Base-by-base conservation (phyloP, 2,888 invertebrate genomes). In the Scaptomyza parva region DNA sequence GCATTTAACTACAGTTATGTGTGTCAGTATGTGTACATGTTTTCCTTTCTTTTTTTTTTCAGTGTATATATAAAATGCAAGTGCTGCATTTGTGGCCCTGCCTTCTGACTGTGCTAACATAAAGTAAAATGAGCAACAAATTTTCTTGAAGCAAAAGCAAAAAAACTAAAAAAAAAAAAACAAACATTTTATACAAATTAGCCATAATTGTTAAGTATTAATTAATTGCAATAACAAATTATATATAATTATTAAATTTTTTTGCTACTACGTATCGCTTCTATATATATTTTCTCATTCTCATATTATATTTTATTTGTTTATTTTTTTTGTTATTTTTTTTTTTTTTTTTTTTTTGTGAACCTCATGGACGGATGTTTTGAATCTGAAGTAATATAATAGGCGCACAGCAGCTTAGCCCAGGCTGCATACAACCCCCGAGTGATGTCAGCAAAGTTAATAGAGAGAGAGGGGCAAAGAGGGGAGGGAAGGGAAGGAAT, bases 281-380 rank as follows among this genome's bases (percentile, higher is more conserved):
- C n/a, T 22, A 20, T 18, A 6, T 11, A 14, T 14, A 14, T 61
- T 48, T 65, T 59, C 43, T 47, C 54, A 64, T 72, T 51, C 39
- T 57, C 48, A n/a, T n/a, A n/a, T n/a, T n/a, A n/a, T n/a, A n/a
- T n/a, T n/a, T n/a, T n/a, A 70, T 70, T 52, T n/a, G n/a, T n/a
- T n/a, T n/a, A n/a, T n/a, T n/a, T n/a, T n/a, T n/a, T n/a, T n/a
- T n/a, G n/a, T n/a, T 66, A 45, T 72, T 76, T 65, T 74, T 62
- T 53, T 62, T 55, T 67, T 71, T 61, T 76, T 66, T 60, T 64
- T 26, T 18, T 68, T 63, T 70, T 75, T 78, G 79, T 85, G 85
- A 85, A 86, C 85, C 80, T 77, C 74, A 78, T 85, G 85, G 85
- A 85, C 85, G 85, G 85, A 85, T 85, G 79, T 85, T 79, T 79